Percentiles rank a stretch among this genome's conserved stretches.
These are phyloP conservation scores for Pachyramphus minor DNA, from an alignment of 2,113 vertebrate genomes.

Conservation along the genomic window DNA sequence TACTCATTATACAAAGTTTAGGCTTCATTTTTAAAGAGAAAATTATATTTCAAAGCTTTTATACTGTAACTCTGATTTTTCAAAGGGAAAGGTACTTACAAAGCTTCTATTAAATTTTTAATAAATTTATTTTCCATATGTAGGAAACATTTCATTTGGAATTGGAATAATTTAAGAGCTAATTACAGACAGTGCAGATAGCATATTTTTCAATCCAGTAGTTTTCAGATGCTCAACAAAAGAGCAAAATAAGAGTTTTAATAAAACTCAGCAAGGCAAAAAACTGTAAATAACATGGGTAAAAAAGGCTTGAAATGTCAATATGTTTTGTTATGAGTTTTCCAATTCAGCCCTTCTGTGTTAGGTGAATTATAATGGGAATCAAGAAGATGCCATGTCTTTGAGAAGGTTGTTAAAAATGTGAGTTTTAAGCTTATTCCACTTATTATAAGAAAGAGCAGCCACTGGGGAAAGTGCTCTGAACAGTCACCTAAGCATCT, in stretches of 20 bases:
- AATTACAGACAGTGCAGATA: conserved; percentile 61
- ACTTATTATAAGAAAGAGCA: background rate
- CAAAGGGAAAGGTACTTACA: background rate
- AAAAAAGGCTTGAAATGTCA: conserved; percentile 70
- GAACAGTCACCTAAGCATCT: background rate
- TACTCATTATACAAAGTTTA: background rate
- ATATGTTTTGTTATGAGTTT: conserved; percentile 60
- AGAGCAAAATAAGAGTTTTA: conserved; percentile 66
- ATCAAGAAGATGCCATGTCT: background rate
- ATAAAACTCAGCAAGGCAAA: conserved; percentile 67
- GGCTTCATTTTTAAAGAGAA: background rate
- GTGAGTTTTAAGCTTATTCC: background rate
- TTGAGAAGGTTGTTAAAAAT: conserved; percentile 1
- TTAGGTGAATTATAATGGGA: conserved; percentile 47
- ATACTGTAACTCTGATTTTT: conserved; percentile 10
- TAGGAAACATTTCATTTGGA: conserved; percentile 25
- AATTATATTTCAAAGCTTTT: background rate
- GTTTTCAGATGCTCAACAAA: conserved; percentile 65
- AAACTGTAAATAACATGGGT: conserved; percentile 56
- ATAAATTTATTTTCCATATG: conserved; percentile 44
- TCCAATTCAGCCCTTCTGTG: conserved; percentile 18
- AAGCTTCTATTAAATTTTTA: conserved; percentile 51
- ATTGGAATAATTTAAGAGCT: conserved; percentile 51
- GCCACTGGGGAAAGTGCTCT: background rate
- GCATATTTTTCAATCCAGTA: conserved; percentile 65